phyloP scores from a whole-genome alignment of 2,888 invertebrate genomes.

The Pyrochroa serraticornis region DNA sequence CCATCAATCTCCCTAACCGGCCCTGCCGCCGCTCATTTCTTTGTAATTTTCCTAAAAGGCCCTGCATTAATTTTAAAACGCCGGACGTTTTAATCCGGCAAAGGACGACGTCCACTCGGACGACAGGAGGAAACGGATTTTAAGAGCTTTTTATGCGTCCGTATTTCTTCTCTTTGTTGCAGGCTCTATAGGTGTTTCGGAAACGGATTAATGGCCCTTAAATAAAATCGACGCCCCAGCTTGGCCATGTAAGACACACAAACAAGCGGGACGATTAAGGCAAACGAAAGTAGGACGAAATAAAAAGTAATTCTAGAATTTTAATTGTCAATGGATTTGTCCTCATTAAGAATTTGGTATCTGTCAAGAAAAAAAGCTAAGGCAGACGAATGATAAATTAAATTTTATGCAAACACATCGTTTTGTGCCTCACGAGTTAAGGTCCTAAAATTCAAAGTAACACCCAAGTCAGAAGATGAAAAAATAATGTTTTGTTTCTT shows the following conservation, averaged over 20 bases:
- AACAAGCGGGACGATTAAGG: too few species aligned
- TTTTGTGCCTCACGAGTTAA: too few species aligned
- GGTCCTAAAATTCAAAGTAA: too few species aligned
- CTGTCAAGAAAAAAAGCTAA: too few species aligned
- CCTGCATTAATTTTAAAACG: constrained; percentile 47
- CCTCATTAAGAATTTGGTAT: too few species aligned
- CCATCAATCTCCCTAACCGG: constrained; percentile 18
- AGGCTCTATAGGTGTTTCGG: background rate
- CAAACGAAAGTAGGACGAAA: too few species aligned
- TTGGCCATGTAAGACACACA: constrained; percentile 4
- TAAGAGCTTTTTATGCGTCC: constrained; percentile 45
- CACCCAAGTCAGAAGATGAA: too few species aligned
- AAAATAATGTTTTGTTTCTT: too few species aligned
- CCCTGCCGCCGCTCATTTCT: constrained; percentile 37
- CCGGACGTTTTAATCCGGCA: constrained; percentile 50
- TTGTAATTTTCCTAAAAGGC: constrained; percentile 49
- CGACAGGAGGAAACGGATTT: constrained; percentile 44
- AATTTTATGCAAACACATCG: too few species aligned
- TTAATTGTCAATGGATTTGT: too few species aligned
- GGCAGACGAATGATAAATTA: too few species aligned
- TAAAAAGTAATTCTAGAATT: too few species aligned
- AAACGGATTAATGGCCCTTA: constrained; percentile 20
- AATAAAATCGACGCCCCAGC: constrained; percentile 11
- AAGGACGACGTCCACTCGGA: constrained; percentile 38
- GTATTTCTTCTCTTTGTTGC: constrained; percentile 41